Evolutionary conservation across 2,888 invertebrate genomes (phyloP).

Genomic region (Hipparchia semele): DNA sequence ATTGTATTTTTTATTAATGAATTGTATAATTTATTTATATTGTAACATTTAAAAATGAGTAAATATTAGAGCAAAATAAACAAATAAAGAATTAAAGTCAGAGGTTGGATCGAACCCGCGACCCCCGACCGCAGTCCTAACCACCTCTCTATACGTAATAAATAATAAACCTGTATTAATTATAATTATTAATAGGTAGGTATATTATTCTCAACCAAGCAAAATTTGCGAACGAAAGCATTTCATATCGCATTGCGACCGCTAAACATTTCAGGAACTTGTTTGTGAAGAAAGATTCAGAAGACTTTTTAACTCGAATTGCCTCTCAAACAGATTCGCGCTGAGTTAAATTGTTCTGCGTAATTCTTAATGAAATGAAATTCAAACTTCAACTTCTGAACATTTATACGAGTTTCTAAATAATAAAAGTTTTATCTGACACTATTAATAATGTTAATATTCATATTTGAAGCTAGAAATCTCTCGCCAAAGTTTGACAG

Average conservation of each 20-base stretch:
- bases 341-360: constrained; percentile 31
- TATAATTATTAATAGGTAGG: no score
- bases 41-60: no score
- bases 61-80: no score
- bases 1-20: no score
- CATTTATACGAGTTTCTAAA: constrained; percentile 15
- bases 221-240: constrained; percentile 10
- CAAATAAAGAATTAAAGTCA: no score
- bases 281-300: constrained; percentile 28
- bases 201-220: background rate
- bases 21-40: no score
- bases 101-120: no score
- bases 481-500: no score
- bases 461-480: background rate
- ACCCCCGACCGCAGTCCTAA: no score
- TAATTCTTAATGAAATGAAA: constrained; percentile 31
- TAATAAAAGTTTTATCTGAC: constrained; percentile 12
- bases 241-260: constrained; percentile 1
- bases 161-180: no score
- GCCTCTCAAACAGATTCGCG: constrained; percentile 25
- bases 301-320: constrained; percentile 34
- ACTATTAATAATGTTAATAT: background rate
- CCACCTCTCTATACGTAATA: no score
- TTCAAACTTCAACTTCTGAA: constrained; percentile 16
- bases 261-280: constrained; percentile 16